Percentiles rank a stretch among this genome's conserved stretches.
Evolutionary conservation across 2,888 invertebrate species (phyloP).

Genomic region (Prosopocoilus inquinatus): DNA sequence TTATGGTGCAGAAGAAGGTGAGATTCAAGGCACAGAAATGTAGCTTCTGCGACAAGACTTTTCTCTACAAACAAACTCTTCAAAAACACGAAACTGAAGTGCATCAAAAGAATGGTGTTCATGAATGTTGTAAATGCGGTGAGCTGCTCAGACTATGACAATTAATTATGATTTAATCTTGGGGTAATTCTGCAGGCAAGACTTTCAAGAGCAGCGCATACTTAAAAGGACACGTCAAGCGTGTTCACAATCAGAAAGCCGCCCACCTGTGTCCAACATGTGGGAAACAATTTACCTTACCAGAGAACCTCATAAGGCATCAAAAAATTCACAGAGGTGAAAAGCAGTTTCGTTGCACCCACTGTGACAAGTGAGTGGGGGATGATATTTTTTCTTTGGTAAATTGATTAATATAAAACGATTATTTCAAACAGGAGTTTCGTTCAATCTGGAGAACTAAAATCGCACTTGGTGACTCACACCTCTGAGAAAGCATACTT

Average conservation of each 20-base stretch:
- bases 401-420: too few species aligned
- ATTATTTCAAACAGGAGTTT: conserved; percentile 4
- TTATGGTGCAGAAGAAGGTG: background rate
- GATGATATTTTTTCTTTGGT: background rate
- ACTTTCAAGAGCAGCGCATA: too few species aligned
- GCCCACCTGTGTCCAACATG: conserved; percentile 21
- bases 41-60: too few species aligned
- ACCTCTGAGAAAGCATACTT: conserved; percentile 9
- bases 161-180: too few species aligned
- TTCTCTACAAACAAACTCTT: too few species aligned
- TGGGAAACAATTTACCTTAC: conserved; percentile 21
- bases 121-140: too few species aligned
- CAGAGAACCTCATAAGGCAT: conserved; percentile 20
- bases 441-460: conserved; percentile 19
- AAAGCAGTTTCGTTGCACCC: conserved; percentile 11
- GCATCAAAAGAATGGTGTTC: too few species aligned
- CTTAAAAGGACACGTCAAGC: background rate
- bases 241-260: conserved; percentile 20
- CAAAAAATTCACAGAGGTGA: conserved; percentile 17
- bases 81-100: too few species aligned
- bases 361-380: conserved; percentile 13
- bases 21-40: too few species aligned
- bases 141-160: too few species aligned
- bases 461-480: conserved; percentile 18
- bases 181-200: too few species aligned